phyloP scores from a whole-genome alignment of 2,888 invertebrate genomes.

The Amaurobius ferox region DNA sequence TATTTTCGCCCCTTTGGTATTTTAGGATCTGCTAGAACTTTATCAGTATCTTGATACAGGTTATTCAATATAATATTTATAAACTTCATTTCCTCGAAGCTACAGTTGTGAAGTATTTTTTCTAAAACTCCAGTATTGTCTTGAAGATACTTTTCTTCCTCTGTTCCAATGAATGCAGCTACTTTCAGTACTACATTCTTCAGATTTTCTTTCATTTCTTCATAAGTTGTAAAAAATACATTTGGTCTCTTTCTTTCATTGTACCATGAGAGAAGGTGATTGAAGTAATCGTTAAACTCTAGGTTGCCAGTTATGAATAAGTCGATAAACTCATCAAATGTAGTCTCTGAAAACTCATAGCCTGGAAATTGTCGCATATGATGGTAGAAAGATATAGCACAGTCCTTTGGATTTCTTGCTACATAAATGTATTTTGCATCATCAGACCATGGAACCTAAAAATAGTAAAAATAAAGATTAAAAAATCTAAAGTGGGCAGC shows the following conservation, averaged over 20 bases:
- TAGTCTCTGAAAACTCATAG: constrained; percentile 77
- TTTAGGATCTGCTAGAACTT: neutral
- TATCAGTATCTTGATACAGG: constrained; percentile 6
- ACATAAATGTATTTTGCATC: constrained; percentile 77
- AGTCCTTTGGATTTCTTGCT: constrained; percentile 79
- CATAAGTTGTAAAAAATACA: constrained; percentile 77
- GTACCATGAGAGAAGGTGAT: constrained; percentile 67
- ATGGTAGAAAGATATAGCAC: constrained; percentile 76
- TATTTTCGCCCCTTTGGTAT: constrained; percentile 59
- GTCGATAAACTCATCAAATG: constrained; percentile 77
- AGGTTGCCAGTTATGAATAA: constrained; percentile 77
- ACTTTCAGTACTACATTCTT: constrained; percentile 70
- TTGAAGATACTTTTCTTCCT: constrained; percentile 21
- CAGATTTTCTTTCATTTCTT: constrained; percentile 77
- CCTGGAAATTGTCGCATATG: constrained; percentile 48
- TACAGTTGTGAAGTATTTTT: constrained; percentile 47
- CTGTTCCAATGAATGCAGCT: constrained; percentile 71
- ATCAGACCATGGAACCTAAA: constrained; percentile 66
- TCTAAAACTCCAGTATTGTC: constrained; percentile 27
- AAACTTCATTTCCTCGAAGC: constrained; percentile 58
- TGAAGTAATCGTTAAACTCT: constrained; percentile 55
- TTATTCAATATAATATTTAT: constrained; percentile 27
- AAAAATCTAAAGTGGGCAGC: too few relatives aligned
- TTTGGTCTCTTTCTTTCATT: constrained; percentile 74
- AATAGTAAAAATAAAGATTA: neutral